Evolutionary conservation across 2,888 invertebrate genomes (phyloP).

Genomic region (Dromius quadrimaculatus): DNA sequence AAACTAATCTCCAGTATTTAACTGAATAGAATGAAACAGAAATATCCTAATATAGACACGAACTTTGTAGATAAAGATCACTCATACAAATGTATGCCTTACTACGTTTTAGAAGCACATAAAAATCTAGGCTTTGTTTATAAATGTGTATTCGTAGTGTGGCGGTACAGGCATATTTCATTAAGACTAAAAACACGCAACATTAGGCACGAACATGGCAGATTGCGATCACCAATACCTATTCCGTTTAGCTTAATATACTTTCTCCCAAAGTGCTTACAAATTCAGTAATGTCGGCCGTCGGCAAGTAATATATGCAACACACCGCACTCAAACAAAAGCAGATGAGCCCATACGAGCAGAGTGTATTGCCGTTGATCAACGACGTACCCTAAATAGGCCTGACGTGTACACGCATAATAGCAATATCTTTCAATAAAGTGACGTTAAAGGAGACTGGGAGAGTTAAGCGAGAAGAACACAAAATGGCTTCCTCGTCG

Average conservation of each 20-base stretch:
- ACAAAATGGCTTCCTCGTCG: constrained; percentile 51
- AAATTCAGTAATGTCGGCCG: constrained; percentile 2
- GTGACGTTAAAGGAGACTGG: constrained; percentile 35
- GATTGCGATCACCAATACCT: constrained; percentile 11
- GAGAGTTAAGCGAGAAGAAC: constrained; percentile 38
- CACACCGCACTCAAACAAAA: neutral
- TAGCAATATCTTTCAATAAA: constrained; percentile 45
- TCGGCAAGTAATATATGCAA: neutral
- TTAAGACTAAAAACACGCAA: constrained; percentile 3
- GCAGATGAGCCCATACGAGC: neutral
- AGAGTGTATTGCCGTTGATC: neutral
- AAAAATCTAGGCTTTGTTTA: neutral
- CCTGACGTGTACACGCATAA: constrained; percentile 41
- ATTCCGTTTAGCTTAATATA: too few relatives aligned
- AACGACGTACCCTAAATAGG: constrained; percentile 29
- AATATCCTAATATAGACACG: too few relatives aligned
- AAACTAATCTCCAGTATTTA: too few relatives aligned
- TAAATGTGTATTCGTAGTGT: too few relatives aligned
- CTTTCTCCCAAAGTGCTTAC: neutral
- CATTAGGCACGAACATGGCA: constrained; percentile 10
- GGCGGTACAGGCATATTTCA: too few relatives aligned
- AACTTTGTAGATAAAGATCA: too few relatives aligned
- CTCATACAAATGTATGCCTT: too few relatives aligned
- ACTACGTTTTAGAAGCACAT: too few relatives aligned
- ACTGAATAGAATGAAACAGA: too few relatives aligned